Conservation (phyloP, 2,113 vertebrate genomes). For the Diglossa brunneiventris region DNA sequence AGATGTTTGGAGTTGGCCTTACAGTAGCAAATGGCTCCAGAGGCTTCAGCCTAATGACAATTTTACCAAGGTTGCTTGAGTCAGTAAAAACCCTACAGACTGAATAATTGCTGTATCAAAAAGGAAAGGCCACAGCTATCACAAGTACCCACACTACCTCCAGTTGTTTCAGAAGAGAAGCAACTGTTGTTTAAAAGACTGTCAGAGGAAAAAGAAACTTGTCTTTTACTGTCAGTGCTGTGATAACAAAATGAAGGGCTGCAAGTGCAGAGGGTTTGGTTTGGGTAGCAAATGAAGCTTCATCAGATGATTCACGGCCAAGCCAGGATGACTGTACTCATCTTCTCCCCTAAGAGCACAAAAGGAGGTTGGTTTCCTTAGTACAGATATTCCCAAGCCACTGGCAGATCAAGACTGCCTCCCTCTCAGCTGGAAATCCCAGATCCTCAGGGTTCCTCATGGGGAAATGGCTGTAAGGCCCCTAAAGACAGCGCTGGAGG, state of each 20-base stretch:
- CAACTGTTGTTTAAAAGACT: slow-evolving; percentile 60
- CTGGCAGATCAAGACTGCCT: background rate
- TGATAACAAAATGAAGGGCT: slow-evolving; percentile 21
- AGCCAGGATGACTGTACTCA: background rate
- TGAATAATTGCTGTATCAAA: slow-evolving; percentile 59
- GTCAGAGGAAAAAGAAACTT: background rate
- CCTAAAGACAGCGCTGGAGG: background rate
- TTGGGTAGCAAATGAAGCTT: background rate
- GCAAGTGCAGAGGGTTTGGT: background rate
- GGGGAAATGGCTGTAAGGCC: background rate
- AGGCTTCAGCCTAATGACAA: slow-evolving; percentile 9
- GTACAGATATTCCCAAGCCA: background rate
- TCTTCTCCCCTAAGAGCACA: background rate
- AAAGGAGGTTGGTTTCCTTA: background rate
- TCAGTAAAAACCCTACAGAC: slow-evolving; percentile 42
- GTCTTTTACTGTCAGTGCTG: background rate
- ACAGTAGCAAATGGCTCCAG: background rate
- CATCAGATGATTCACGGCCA: background rate
- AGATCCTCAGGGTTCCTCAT: background rate
- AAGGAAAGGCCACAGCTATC: slow-evolving; percentile 46
- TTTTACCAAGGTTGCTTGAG: slow-evolving; percentile 14
- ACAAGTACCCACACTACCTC: slow-evolving; percentile 62
- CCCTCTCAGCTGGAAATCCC: background rate
- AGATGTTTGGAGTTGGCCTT: background rate
- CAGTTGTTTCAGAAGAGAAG: slow-evolving; percentile 49